Base-by-base conservation (phyloP, 1,140 invertebrate genomes). In the Drosophila parvula region DNA sequence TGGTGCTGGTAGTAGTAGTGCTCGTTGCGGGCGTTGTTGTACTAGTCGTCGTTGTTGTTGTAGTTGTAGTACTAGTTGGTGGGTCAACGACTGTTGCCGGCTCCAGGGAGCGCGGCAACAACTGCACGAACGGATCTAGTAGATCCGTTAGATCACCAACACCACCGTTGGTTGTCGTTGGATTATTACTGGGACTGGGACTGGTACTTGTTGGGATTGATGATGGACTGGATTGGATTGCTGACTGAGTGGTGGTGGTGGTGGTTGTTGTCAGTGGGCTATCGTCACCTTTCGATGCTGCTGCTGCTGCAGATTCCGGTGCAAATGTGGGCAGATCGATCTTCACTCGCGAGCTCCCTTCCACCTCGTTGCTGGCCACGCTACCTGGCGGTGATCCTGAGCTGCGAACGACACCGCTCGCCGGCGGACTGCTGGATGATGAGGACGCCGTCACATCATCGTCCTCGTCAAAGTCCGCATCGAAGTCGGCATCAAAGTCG, bases 281-380 rank as follows among this genome's bases (percentile, higher is more conserved):
- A 45, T 71, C 60, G 11, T 69, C 70, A 74, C 90, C 90, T 91
- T 91, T 86, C 48, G 77, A 47, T 16, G 74, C 10, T 5, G 43
- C 30, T 38, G 11, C n/a, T n/a, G 34, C 43, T 50, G 32, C 6
- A 18, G 69, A 4, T 7, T 92, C 92, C 27, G 93, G 89, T 32
- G 92, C 69, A 78, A 92, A 93, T 5, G 93, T 93, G 9, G 93
- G 93, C 45, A 94, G 78, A 18, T 91, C 91, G 41, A 94, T 91
- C 69, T 92, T 91, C 4, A 94, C 89, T 27, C 78, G 79, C 22
- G 76, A 77, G 53, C 79, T 78, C 22, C 68, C 59, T 10, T 73
- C 76, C 60, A 75, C 63, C 41, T 57, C 48, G 40, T 68, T 80
- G 50, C 61, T 80, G 59, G 22, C 38, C 22, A 22, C 57, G 11